Evolutionary conservation across 2,888 invertebrate genomes (phyloP).

Genomic region (Aradus depressus): DNA sequence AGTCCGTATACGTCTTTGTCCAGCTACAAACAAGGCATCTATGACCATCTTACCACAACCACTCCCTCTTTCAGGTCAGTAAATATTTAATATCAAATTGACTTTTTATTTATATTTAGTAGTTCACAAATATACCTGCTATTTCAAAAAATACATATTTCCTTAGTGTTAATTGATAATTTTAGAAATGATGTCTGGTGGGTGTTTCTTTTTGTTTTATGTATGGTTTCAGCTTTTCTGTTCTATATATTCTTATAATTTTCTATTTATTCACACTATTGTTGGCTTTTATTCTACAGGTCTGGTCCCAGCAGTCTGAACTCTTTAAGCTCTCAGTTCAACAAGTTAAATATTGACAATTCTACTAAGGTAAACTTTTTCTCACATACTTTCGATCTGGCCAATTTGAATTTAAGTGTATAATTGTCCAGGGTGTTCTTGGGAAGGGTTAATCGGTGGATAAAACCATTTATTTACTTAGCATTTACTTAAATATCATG

Average conservation of each 20-base stretch:
- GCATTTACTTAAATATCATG: neutral
- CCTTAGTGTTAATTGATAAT: no score
- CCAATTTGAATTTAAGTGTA: neutral
- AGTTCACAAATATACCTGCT: no score
- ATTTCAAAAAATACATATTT: no score
- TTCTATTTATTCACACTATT: no score
- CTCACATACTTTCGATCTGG: neutral
- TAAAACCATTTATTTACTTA: no score
- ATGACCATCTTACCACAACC: conserved; percentile 22
- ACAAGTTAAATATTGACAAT: conserved; percentile 37
- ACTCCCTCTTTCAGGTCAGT: conserved; percentile 23
- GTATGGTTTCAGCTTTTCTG: conserved; percentile 12
- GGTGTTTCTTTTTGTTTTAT: neutral
- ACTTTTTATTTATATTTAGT: neutral
- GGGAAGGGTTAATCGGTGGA: no score
- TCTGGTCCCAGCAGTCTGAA: conserved; percentile 36
- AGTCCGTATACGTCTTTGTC: conserved; percentile 42
- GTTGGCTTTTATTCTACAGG: conserved; percentile 27
- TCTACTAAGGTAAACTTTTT: conserved; percentile 31
- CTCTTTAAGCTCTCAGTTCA: conserved; percentile 45
- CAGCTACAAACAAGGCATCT: conserved; percentile 31
- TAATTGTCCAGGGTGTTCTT: no score
- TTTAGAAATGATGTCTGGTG: no score
- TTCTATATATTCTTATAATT: no score
- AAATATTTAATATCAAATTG: neutral